Conservation (phyloP, 2,888 invertebrate genomes). For the Polia nebulosa region DNA sequence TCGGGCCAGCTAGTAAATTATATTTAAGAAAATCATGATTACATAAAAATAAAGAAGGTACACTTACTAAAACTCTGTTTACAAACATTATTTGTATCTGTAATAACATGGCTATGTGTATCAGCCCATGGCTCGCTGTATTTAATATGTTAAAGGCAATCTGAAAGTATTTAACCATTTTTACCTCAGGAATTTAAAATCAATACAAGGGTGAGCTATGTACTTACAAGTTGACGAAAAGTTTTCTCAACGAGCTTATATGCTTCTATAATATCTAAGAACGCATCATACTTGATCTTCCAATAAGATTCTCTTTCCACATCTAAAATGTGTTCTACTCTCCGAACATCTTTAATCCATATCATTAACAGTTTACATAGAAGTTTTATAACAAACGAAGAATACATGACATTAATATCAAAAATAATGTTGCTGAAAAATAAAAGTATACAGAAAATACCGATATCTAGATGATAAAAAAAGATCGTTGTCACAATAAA, state of each 20-base stretch:
- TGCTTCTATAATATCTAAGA: constrained; percentile 19
- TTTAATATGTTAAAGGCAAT: constrained; percentile 3
- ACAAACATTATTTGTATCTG: neutral
- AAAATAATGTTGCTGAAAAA: neutral
- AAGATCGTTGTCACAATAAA: neutral
- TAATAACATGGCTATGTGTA: constrained; percentile 11
- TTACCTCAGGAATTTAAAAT: neutral
- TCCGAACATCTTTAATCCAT: constrained; percentile 32
- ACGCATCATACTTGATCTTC: constrained; percentile 32
- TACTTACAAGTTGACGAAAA: constrained; percentile 36
- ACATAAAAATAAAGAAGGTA: neutral
- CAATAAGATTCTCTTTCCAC: constrained; percentile 17
- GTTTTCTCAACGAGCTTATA: constrained; percentile 28
- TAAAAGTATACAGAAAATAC: neutral
- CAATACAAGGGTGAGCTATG: neutral
- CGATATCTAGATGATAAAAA: accelerated
- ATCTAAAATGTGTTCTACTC: neutral
- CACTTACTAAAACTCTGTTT: constrained; percentile 4
- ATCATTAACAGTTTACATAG: neutral
- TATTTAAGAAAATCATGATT: too few relatives aligned
- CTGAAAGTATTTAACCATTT: constrained; percentile 16
- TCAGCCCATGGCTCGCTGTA: neutral
- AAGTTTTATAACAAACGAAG: constrained; percentile 25
- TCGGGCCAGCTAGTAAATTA: too few relatives aligned
- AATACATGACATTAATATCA: constrained; percentile 34